These are phyloP conservation scores for Battus philenor DNA, from an alignment of 1,140 invertebrate species.

Conservation along the genomic window DNA sequence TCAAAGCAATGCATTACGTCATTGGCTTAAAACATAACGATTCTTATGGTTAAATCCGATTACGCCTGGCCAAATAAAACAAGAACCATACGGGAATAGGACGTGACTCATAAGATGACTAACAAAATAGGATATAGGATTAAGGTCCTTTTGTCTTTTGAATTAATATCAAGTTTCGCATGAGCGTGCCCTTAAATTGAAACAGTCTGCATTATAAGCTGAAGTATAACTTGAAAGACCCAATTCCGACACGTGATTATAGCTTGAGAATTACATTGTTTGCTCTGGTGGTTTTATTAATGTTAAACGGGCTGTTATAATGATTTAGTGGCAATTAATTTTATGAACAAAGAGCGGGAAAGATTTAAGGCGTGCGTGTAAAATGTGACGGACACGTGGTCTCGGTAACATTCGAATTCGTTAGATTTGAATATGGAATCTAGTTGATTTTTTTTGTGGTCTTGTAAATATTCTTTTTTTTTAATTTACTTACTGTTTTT, in stretches of 20 bases:
- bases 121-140: conserved; percentile 11
- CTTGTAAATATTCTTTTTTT: too few species aligned
- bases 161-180: conserved; percentile 9
- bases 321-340: conserved; percentile 27
- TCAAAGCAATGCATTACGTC: conserved; percentile 7
- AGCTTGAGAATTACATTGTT: conserved; percentile 26
- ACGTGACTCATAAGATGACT: conserved; percentile 13
- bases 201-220: conserved; percentile 1
- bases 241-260: conserved; percentile 13
- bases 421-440: too few species aligned
- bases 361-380: conserved; percentile 18
- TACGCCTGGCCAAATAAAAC: conserved; percentile 13
- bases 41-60: conserved; percentile 6
- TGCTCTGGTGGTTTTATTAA: conserved; percentile 34
- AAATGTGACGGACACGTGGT: conserved; percentile 3
- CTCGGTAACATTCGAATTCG: too few species aligned
- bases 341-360: conserved; percentile 19
- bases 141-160: conserved; percentile 8
- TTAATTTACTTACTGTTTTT: too few species aligned
- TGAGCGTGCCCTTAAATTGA: conserved; percentile 1
- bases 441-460: too few species aligned
- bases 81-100: neutral
- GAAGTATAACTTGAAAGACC: conserved; percentile 1
- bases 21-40: conserved; percentile 3
- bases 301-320: conserved; percentile 24